Conservation (phyloP, 2,113 vertebrate genomes). For the Bettongia penicillata region DNA sequence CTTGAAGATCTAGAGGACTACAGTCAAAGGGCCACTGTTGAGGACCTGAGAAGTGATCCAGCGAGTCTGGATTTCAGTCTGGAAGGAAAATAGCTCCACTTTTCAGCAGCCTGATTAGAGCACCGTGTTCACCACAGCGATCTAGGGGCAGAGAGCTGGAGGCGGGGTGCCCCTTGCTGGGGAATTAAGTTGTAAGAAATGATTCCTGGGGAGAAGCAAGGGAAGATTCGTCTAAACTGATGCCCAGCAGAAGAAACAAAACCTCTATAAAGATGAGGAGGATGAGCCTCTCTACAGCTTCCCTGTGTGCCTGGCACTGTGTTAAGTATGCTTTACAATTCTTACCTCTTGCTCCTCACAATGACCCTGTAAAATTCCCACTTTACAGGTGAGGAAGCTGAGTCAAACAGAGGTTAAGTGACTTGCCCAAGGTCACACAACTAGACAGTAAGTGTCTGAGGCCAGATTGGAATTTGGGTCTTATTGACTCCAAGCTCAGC, state of each 20-base stretch:
- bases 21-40: too few relatives aligned
- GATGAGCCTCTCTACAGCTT: neutral
- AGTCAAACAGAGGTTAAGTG: neutral
- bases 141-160: too few relatives aligned
- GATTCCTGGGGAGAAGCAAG: neutral
- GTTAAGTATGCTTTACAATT: neutral
- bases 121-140: too few relatives aligned
- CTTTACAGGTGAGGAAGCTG: neutral
- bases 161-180: neutral
- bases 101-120: neutral
- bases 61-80: neutral
- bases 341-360: neutral
- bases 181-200: neutral
- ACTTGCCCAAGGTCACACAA: neutral
- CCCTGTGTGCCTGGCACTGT: neutral
- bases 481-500: neutral
- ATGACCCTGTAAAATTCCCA: neutral
- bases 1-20: too few relatives aligned
- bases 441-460: neutral
- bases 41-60: neutral
- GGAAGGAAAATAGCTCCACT: neutral
- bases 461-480: too few relatives aligned
- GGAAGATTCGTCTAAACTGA: neutral
- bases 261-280: neutral
- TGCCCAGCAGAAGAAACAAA: neutral